Percentiles rank a stretch among this genome's conserved stretches.
These are phyloP conservation scores for Sclerurus mexicanus DNA, from an alignment of 2,113 vertebrate species.

Conservation along the genomic window DNA sequence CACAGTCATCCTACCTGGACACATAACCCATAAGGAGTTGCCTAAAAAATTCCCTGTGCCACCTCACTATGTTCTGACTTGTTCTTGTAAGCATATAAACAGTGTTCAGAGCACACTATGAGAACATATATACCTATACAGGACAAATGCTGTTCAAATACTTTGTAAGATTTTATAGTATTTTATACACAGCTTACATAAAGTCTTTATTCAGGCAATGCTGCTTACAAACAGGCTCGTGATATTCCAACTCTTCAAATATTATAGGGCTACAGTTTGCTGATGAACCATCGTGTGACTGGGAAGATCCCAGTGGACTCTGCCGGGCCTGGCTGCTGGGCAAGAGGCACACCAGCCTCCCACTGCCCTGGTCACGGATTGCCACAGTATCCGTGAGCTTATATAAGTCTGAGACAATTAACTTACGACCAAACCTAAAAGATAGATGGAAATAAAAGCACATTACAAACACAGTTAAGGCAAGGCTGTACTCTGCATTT, in stretches of 20 bases:
- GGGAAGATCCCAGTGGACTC: conserved; percentile 91
- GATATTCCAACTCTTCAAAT: conserved; percentile 96
- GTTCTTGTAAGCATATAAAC: neutral
- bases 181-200: conserved; percentile 76
- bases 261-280: conserved; percentile 90
- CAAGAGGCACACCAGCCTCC: conserved; percentile 88
- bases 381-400: conserved; percentile 86
- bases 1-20: neutral
- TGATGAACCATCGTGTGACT: conserved; percentile 89
- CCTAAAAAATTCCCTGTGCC: neutral
- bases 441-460: neutral
- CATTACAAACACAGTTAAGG: neutral
- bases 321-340: conserved; percentile 88
- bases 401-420: conserved; percentile 87
- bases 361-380: conserved; percentile 88
- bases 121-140: neutral
- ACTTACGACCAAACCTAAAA: conserved; percentile 86
- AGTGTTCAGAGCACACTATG: neutral
- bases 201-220: conserved; percentile 86
- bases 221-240: conserved; percentile 90
- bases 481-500: neutral
- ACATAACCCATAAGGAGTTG: neutral
- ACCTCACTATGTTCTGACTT: neutral
- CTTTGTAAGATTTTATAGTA: neutral
- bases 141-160: neutral